Conservation (phyloP, 2,888 invertebrate genomes). For the Melieria crassipennis region DNA sequence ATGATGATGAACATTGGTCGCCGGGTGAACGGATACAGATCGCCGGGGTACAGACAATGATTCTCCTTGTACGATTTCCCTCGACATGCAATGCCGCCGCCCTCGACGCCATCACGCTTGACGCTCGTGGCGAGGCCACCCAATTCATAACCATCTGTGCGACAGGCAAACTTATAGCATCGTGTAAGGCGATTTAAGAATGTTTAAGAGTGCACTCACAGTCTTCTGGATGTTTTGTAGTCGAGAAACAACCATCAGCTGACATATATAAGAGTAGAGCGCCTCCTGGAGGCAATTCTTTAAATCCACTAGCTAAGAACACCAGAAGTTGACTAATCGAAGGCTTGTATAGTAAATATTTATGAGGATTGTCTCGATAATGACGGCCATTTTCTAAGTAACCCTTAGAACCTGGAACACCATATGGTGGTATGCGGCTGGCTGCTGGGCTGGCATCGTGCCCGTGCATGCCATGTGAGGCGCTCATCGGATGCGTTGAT, state of each 20-base stretch:
- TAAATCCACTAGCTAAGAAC: constrained; percentile 91
- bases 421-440: constrained; percentile 67
- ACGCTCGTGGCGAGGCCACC: constrained; percentile 92
- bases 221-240: constrained; percentile 87
- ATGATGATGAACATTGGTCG: constrained; percentile 93
- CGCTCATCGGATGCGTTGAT: constrained; percentile 74
- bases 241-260: constrained; percentile 87
- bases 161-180: constrained; percentile 4
- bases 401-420: constrained; percentile 68
- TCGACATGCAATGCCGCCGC: constrained; percentile 63
- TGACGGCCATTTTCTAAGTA: constrained; percentile 78
- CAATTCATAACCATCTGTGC: constrained; percentile 85
- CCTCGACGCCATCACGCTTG: constrained; percentile 75
- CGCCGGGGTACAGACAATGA: constrained; percentile 90
- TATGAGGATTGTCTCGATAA: constrained; percentile 92
- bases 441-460: constrained; percentile 67
- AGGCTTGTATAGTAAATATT: constrained; percentile 95
- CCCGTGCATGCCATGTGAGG: constrained; percentile 66
- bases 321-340: constrained; percentile 93
- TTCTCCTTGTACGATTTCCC: constrained; percentile 72
- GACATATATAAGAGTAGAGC: constrained; percentile 92
- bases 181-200: not conserved
- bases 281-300: constrained; percentile 91
- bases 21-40: constrained; percentile 91
- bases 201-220: constrained; percentile 69